Base-by-base conservation (phyloP, 1,140 invertebrate genomes). In the Lordiphosa collinella region DNA sequence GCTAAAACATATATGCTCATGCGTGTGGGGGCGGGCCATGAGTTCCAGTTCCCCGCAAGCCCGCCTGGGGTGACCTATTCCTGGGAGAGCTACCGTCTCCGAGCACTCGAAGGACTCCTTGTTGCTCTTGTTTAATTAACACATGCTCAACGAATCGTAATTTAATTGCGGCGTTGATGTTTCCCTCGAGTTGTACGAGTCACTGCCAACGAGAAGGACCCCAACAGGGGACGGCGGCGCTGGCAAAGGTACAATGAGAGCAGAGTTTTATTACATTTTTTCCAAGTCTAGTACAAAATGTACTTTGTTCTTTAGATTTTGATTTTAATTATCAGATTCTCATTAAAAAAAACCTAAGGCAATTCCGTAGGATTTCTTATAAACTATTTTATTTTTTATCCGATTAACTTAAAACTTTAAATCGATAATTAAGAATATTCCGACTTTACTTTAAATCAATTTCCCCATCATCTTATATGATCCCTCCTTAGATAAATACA, bases 61-160 rank as follows among this genome's bases (percentile, higher is more conserved):
- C 59, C 63, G 65, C 65, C 63, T 60, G 58, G 55, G 65, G 65
- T 68, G 47, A 68, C 54, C 65, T 53, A 61, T 49, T 69, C 65
- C 65, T 68, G 59, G 59, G 65, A 69, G 64, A 62, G 49, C 34
- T 31, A 34, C 36, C 13, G 57, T 46, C 43, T 40, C 43, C 43
- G 29, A 18, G 51, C 55, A 66, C 65, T 76, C 78, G 51, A 62
- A 82, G 78, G 78, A 84, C 57, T 46, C 31, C 54, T 51, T 59
- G 50, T 55, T 60, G 63, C 61, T 58, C 68, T 71, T 76, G 85
- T 86, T 68, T 86, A 86, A 86, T 86, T 86, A 87, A 87, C 76
- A 86, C 76, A 75, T 86, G 84, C 73, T 86, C 84, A 72, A 74
- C 82, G 82, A 84, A 87, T 87, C 84, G 82, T 86, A 87, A 86